Evolutionary conservation across 2,797 vertebrate species (phyloP), one percentile per base, ranked within the genome.

Genomic region (Acridotheres tristis): DNA sequence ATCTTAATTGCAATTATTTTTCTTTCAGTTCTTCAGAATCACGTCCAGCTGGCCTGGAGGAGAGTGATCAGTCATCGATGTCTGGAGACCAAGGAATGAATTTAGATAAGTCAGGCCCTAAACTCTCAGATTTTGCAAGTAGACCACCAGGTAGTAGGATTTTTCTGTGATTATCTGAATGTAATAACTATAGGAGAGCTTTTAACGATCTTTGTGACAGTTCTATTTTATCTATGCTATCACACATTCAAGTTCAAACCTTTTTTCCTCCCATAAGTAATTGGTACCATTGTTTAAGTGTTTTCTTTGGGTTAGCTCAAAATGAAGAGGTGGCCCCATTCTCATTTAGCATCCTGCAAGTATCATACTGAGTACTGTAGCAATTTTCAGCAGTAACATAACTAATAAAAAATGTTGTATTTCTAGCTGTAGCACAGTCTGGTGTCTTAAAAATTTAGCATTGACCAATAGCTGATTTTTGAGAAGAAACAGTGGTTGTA

Each of bases 51-150:
- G 98, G 98, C 89, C 97, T 99, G 97, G 99, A 99, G 54, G 99
- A 99, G 67, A 95, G 98, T 6, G 99, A 99, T 94, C 97, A 99
- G 83, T 98, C 98, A 2, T 98, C 98, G 6, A 91, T 99, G 72
- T 97, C 98, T 94, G 98, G 98, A 97, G 99, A 99, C 63, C 99
- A 99, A 97, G 98, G 98, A 97, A 96, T 98, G 92, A 98, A 95
- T 85, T 97, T 99, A 94, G 99, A 99, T 68, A 98, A 96, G 81
- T 91, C 98, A 50, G 98, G 98, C 85, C 98, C 98, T 71, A 99
- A 99, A 97, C 98, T 98, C 71, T 79, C 99, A 17, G 99, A 99
- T 93, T 99, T 99, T 97, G 76, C 98, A 90, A 99, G 98, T 88
- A 98, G 99, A 62, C 98, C 99, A 92, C 94, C 98, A 97, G 98